A percentile compares a stretch with the other conserved stretches of the same genome.
Conservation (phyloP, 1,140 invertebrate genomes). For the Pseudomyrmex dendroicus region DNA sequence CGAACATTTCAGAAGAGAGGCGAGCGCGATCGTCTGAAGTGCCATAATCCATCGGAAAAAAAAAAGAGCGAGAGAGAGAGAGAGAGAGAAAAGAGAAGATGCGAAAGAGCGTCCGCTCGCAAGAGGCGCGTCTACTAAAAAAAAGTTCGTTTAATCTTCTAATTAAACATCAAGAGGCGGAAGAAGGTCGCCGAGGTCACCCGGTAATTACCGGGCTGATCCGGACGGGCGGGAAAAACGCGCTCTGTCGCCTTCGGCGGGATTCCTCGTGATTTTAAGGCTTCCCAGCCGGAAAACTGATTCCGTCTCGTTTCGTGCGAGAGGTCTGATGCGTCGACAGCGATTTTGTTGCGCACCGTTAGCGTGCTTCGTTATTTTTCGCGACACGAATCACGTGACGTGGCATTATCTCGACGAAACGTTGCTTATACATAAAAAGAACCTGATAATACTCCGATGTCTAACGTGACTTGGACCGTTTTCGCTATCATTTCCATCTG, state of each 20-base stretch:
- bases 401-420: constrained; percentile 11
- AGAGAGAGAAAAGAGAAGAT: neutral
- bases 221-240: neutral
- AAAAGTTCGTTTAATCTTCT: constrained; percentile 16
- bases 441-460: neutral
- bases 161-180: neutral
- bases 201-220: constrained; percentile 5
- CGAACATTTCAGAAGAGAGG: constrained; percentile 1
- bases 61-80: neutral
- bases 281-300: neutral
- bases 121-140: neutral
- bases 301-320: neutral
- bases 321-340: neutral
- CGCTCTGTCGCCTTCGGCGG: neutral
- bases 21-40: neutral
- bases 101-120: neutral
- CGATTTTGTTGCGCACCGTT: neutral
- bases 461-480: constrained; percentile 46
- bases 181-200: neutral
- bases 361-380: constrained; percentile 27
- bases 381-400: neutral
- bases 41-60: neutral
- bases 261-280: constrained; percentile 9
- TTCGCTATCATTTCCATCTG: too few species aligned
- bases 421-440: neutral